These are phyloP conservation scores for Orientallactaga sibirica DNA, from an alignment of 2,797 vertebrate genomes.

Conservation along the genomic window DNA sequence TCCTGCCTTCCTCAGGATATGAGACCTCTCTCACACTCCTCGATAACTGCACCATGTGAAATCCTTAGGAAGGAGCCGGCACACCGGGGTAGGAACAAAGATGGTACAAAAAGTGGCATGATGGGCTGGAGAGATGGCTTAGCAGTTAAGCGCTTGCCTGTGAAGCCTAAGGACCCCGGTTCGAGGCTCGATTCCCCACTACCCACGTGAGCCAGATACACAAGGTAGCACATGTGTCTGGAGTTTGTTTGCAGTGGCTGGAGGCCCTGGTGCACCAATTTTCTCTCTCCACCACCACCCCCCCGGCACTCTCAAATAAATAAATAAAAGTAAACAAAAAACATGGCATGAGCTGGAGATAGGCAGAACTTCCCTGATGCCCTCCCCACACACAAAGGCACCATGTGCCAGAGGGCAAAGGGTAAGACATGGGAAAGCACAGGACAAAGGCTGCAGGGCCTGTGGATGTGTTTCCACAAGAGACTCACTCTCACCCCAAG, in stretches of 20 bases:
- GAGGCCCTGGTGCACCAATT: too few species aligned
- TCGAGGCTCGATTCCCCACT: too few species aligned
- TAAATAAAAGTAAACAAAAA: too few species aligned
- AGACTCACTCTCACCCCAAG: not conserved
- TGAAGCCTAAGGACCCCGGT: too few species aligned
- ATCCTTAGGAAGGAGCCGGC: not conserved
- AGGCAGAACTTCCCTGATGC: not conserved
- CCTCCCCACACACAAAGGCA: too few species aligned
- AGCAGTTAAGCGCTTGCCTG: too few species aligned
- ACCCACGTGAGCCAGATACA: too few species aligned
- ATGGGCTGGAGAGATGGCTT: not conserved
- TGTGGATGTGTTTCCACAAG: not conserved
- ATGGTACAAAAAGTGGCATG: not conserved
- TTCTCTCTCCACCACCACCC: too few species aligned
- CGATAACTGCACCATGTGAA: not conserved
- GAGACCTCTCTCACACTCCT: not conserved
- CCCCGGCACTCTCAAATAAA: too few species aligned
- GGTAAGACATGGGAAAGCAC: not conserved
- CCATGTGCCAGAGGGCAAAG: not conserved
- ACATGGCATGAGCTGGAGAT: not conserved
- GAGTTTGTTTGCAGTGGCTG: too few species aligned
- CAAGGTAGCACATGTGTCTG: too few species aligned
- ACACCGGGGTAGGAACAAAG: not conserved
- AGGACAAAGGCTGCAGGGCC: not conserved
- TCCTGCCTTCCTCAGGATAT: not conserved